Conservation (phyloP, 2,113 vertebrate species). For the Myrmophylax atrothorax region DNA sequence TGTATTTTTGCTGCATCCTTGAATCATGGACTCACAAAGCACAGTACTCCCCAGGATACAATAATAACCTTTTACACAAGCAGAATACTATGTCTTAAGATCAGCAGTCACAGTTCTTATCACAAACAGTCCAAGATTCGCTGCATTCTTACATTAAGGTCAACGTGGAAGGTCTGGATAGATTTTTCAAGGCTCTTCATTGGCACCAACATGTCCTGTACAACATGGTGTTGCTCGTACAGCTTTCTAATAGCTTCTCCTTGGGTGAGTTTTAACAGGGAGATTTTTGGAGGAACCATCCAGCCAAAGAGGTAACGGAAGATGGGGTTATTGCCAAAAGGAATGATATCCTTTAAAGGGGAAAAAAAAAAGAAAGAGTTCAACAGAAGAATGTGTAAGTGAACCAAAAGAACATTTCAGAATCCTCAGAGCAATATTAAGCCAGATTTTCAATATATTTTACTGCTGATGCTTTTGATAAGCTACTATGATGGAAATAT, state of each 20-base stretch:
- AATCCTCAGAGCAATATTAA: neutral
- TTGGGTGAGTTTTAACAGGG: constrained; percentile 94
- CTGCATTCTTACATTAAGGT: constrained; percentile 82
- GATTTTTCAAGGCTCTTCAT: constrained; percentile 86
- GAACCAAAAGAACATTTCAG: neutral
- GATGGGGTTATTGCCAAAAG: constrained; percentile 92
- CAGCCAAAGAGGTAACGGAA: constrained; percentile 96
- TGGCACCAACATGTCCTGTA: constrained; percentile 97
- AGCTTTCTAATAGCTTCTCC: constrained; percentile 92
- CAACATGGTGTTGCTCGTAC: constrained; percentile 95
- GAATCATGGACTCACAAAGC: neutral
- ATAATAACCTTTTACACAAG: neutral
- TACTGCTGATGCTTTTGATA: neutral
- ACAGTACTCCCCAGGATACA: neutral
- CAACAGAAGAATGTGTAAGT: neutral
- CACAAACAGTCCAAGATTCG: neutral
- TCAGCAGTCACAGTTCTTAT: neutral
- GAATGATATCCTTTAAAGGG: constrained; percentile 93
- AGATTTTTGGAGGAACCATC: constrained; percentile 99
- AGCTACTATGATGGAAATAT: neutral
- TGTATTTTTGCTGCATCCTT: neutral
- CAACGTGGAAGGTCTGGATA: constrained; percentile 85
- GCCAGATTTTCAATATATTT: neutral
- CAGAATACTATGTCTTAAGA: neutral
- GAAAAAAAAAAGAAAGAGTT: neutral